phyloP scores from a whole-genome alignment of 2,797 vertebrate species.

The Etheostoma nigrum region DNA sequence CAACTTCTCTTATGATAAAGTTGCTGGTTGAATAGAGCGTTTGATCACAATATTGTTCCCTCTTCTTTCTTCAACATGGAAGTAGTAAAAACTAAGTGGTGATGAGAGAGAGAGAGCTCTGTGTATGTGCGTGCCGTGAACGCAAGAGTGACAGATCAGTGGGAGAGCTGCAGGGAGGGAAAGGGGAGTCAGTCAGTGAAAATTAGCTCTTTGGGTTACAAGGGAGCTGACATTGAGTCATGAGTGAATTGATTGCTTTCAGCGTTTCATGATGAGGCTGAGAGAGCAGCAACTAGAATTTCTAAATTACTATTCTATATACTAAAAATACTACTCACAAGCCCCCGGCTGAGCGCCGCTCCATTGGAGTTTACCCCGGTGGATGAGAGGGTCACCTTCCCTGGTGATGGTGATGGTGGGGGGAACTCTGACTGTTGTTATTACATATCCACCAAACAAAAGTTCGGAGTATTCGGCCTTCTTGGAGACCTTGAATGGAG shows the following conservation, averaged over 20 bases:
- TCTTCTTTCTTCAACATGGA: slow-evolving; percentile 10
- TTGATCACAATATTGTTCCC: background rate
- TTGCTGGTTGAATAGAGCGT: background rate
- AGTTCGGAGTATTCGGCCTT: too few relatives aligned
- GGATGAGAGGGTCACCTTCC: too few relatives aligned
- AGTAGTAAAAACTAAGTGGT: slow-evolving; percentile 19
- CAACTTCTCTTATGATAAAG: background rate
- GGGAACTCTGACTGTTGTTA: too few relatives aligned
- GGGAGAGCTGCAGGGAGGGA: slow-evolving; percentile 40
- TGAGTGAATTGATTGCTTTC: slow-evolving; percentile 58
- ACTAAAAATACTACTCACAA: too few relatives aligned
- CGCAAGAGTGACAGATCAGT: slow-evolving; percentile 42
- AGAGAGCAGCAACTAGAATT: too few relatives aligned
- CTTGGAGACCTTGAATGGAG: too few relatives aligned
- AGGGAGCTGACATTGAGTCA: slow-evolving; percentile 64
- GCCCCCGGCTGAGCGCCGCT: too few relatives aligned
- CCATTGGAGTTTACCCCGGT: too few relatives aligned
- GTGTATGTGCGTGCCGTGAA: background rate
- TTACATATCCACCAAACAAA: too few relatives aligned
- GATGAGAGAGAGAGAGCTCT: background rate
- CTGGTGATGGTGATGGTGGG: too few relatives aligned
- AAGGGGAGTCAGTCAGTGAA: slow-evolving; percentile 46
- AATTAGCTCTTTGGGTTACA: slow-evolving; percentile 60
- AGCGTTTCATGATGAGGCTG: slow-evolving; percentile 43
- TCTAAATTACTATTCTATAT: too few relatives aligned